Evolutionary conservation across 2,797 vertebrate genomes (phyloP).

Genomic region (Rhynchotus rufescens): DNA sequence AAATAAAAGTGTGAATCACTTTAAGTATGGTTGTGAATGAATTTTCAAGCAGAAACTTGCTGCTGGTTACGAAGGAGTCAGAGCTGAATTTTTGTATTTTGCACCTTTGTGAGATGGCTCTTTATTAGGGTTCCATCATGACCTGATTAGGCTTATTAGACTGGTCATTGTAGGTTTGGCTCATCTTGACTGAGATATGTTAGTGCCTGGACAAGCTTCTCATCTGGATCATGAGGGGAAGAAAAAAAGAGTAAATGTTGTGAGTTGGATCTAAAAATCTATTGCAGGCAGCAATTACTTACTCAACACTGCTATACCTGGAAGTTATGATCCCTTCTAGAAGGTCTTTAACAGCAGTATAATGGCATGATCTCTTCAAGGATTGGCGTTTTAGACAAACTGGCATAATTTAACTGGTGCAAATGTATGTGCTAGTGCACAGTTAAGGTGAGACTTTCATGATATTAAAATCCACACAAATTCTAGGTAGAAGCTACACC

Average conservation of each 20-base stretch:
- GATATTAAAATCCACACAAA: neutral
- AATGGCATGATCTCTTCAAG: neutral
- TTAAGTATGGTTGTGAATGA: neutral
- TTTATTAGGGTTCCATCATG: neutral
- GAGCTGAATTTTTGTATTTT: neutral
- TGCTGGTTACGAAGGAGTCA: neutral
- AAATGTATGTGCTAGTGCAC: neutral
- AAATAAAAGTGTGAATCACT: no score
- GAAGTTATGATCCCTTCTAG: neutral
- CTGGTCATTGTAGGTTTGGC: neutral
- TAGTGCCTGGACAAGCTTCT: neutral
- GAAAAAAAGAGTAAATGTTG: neutral
- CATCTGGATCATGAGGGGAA: neutral
- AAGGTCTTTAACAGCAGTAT: neutral
- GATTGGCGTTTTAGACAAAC: neutral
- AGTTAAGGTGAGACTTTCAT: neutral
- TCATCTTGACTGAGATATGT: slow-evolving; percentile 13
- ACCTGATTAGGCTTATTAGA: neutral
- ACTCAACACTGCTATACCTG: neutral
- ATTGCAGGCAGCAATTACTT: neutral
- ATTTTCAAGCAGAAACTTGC: neutral
- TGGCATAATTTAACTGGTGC: neutral
- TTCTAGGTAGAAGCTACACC: neutral
- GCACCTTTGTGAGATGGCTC: neutral
- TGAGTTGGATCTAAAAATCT: neutral